Evolutionary conservation across 2,888 invertebrate genomes (phyloP).

Genomic region (Oligia strigilis): DNA sequence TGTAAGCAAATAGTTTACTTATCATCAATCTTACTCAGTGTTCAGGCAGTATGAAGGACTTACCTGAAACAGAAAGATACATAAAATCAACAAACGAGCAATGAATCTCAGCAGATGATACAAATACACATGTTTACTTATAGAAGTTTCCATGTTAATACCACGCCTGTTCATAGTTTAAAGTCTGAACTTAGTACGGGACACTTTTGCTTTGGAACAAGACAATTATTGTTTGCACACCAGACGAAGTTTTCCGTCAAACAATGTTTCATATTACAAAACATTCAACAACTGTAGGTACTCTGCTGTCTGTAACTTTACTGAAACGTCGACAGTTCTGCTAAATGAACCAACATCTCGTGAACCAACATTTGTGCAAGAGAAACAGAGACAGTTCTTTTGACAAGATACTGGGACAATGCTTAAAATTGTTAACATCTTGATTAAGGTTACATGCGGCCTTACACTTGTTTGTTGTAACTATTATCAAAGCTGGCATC

Average conservation of each 20-base stretch:
- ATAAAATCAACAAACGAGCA: constrained; percentile 51
- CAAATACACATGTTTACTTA: constrained; percentile 33
- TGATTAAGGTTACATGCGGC: constrained; percentile 35
- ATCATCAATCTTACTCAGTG: constrained; percentile 65
- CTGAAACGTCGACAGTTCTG: constrained; percentile 53
- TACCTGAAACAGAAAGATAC: constrained; percentile 76
- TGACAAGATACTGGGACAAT: constrained; percentile 15
- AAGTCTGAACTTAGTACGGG: constrained; percentile 45
- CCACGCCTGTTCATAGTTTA: constrained; percentile 39
- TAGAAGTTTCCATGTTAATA: constrained; percentile 52
- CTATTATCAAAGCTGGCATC: constrained; percentile 68
- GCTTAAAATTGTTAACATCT: constrained; percentile 33
- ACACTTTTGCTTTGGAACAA: constrained; percentile 73
- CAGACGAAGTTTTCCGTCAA: constrained; percentile 79
- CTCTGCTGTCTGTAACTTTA: constrained; percentile 49
- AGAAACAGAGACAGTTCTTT: constrained; percentile 22
- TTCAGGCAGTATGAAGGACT: constrained; percentile 59
- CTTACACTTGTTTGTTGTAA: constrained; percentile 36
- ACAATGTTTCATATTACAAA: constrained; percentile 82
- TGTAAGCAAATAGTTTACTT: constrained; percentile 40
- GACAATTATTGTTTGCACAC: constrained; percentile 76
- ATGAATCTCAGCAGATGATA: constrained; percentile 26
- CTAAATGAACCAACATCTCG: constrained; percentile 43
- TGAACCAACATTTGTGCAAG: constrained; percentile 16
- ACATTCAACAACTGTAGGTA: constrained; percentile 70